Base-by-base conservation (phyloP, 1,140 invertebrate genomes). In the Drosophila kepulauana region DNA sequence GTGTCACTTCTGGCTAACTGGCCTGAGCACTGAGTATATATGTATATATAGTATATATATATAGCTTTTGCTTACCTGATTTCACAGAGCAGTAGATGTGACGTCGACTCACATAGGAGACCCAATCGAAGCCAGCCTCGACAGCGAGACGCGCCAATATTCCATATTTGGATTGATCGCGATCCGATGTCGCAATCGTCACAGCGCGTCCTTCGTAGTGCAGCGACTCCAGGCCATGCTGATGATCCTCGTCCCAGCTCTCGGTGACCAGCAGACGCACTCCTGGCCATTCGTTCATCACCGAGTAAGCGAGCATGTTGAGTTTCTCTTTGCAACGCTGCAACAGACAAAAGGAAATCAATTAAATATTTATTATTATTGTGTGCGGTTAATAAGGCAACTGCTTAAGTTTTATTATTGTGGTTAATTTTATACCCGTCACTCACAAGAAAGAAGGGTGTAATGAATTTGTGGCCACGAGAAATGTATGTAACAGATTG, bases 111-210 rank as follows among this genome's bases (percentile, higher is more conserved):
- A 99, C 98, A 93, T 99, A 99, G 93, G 97, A 98, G 16, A 99
- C 98, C 98, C 98, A 99, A 94, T 99, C 98, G 95, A 99, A 99
- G 79, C 98, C 98, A 8, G 98, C 98, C 93, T 99, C 97, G 20
- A 99, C 97, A 0, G 98, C 98, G n/a, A 99, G 94, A 41, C 98
- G 94, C 0, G 98, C 98, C 71, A 99, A 93, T 97, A 99, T 98
- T 46, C 98, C 98, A 93, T 98, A 98, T 93, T 99, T 99, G 86
- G 96, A 95, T 41, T 96, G 94, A 93, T 99, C 98, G 16, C 97
- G 94, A 94, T 99, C 98, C 54, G 96, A 97, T 57, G 98, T 99
- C 20, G 97, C 98, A 73, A 99, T 96, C 94, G 99, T 98, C 38
- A 99, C 98, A 1, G 98, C 98, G 10, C 98, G 94, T 4, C 98